These are phyloP conservation scores for Theristicus caerulescens DNA, from an alignment of 2,113 vertebrate genomes.

Conservation along the genomic window DNA sequence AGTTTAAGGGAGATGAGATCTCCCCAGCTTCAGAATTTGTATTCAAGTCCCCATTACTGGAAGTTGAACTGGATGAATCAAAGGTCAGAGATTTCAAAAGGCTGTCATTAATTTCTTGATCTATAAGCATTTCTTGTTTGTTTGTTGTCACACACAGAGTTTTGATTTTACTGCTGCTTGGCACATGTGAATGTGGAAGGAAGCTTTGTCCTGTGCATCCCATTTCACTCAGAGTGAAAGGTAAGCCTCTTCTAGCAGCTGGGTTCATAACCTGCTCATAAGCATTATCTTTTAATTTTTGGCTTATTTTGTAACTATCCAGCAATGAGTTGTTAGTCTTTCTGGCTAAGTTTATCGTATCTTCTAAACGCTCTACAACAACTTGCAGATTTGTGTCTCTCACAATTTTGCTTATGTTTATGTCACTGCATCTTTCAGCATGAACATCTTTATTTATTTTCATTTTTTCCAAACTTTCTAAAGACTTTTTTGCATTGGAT, in stretches of 20 bases:
- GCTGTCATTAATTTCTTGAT: background rate
- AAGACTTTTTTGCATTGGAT: conserved; percentile 56
- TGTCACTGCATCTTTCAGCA: conserved; percentile 43
- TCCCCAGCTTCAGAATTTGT: conserved; percentile 1
- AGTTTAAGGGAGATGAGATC: conserved; percentile 65
- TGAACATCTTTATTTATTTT: conserved; percentile 31
- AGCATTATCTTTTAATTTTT: conserved; percentile 53
- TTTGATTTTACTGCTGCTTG: conserved; percentile 47
- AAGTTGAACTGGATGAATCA: conserved; percentile 21
- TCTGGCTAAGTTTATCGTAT: conserved; percentile 70
- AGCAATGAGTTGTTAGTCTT: conserved; percentile 45
- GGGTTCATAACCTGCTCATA: conserved; percentile 41
- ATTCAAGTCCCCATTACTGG: background rate
- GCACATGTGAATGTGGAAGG: conserved; percentile 3
- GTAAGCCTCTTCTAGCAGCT: conserved; percentile 8
- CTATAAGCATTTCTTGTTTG: background rate
- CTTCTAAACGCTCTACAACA: conserved; percentile 79
- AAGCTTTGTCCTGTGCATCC: conserved; percentile 48
- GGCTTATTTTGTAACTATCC: conserved; percentile 61
- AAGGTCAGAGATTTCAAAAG: conserved; percentile 47
- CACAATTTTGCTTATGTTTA: conserved; percentile 72
- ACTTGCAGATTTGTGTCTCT: conserved; percentile 77
- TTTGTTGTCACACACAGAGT: conserved; percentile 1
- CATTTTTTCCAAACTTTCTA: conserved; percentile 47
- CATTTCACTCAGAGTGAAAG: conserved; percentile 42